Base-by-base conservation (phyloP, 2,888 invertebrate species). In the Hedychridium roseum region DNA sequence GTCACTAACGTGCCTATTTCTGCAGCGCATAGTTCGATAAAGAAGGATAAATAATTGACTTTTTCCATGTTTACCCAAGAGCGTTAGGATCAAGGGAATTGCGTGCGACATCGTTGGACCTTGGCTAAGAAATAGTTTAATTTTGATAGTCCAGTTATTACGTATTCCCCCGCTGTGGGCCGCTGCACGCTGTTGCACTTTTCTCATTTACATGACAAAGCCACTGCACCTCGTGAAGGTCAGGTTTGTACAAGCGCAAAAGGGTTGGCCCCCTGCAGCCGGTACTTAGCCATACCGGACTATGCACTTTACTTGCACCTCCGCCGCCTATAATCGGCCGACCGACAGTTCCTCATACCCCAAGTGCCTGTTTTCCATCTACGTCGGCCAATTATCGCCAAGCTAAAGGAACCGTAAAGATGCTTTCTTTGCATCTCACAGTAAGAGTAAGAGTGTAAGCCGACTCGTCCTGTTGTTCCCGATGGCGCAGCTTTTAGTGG, bases 141-240 rank as follows among this genome's bases (percentile, higher is more conserved):
- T 31, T 30, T 26, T 38, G 39, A 44, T 39, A 30, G 23, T 39
- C 44, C 31, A 32, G 41, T 44, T 40, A 32, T 44, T 26, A 26
- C 31, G 11, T 31, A 30, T 9, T 6, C 4, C 17, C 9, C 35
- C 18, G 7, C 5, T 6, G 9, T 7, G 26, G 35, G 34, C 20
- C 17, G 28, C 16, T 17, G 36, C 36, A 46, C 41, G 12, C 23
- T 15, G 34, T 32, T 69, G 71, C 68, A 70, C 67, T 70, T 71
- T 71, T 57, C 63, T 56, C 61, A 71, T 73, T 73, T 71, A 63
- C 73, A 73, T 73, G 62, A 73, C 73, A 73, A 72, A 64, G 61
- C 47, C 55, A 38, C 17, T 67, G 68, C 63, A 68, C 67, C 66
- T 58, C 57, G 51, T 40, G 49, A 55, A 47, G 57, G 64, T 57